These are phyloP conservation scores for Darevskia nairensis DNA, from an alignment of 2,797 vertebrate species.

Conservation along the genomic window DNA sequence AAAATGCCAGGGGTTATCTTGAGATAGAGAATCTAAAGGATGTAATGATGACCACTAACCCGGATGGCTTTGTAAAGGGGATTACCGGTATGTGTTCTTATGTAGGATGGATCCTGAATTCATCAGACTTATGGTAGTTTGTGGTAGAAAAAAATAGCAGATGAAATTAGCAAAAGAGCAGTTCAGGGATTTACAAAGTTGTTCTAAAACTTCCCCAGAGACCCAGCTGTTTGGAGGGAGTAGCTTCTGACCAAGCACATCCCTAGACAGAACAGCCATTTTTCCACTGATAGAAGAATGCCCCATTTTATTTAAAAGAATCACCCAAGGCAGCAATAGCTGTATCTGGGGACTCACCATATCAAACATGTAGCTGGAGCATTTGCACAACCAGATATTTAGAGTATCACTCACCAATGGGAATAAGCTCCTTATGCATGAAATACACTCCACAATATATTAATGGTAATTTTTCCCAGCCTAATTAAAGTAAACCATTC, in stretches of 20 bases:
- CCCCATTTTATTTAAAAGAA: background rate
- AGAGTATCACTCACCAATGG: background rate
- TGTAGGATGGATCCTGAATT: background rate
- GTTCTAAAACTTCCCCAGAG: background rate
- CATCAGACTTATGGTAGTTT: background rate
- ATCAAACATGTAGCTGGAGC: slow-evolving; percentile 49
- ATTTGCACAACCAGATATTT: background rate
- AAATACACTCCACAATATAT: slow-evolving; percentile 65
- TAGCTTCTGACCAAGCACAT: background rate
- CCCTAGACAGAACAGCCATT: background rate
- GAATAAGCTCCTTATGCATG: slow-evolving; percentile 60
- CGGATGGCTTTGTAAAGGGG: too few species aligned
- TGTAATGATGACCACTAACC: too few species aligned
- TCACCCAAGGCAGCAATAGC: background rate
- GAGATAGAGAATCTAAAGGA: too few species aligned
- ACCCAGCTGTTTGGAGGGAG: background rate
- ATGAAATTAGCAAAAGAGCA: background rate
- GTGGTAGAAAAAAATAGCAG: background rate
- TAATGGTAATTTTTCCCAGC: slow-evolving; percentile 65
- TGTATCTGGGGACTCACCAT: background rate
- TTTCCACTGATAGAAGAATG: background rate
- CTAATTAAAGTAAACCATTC: slow-evolving; percentile 64
- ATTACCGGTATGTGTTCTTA: too few species aligned
- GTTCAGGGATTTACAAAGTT: background rate
- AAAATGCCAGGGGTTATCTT: too few species aligned